phyloP scores from a whole-genome alignment of 2,113 vertebrate genomes.

The Malurus melanocephalus region DNA sequence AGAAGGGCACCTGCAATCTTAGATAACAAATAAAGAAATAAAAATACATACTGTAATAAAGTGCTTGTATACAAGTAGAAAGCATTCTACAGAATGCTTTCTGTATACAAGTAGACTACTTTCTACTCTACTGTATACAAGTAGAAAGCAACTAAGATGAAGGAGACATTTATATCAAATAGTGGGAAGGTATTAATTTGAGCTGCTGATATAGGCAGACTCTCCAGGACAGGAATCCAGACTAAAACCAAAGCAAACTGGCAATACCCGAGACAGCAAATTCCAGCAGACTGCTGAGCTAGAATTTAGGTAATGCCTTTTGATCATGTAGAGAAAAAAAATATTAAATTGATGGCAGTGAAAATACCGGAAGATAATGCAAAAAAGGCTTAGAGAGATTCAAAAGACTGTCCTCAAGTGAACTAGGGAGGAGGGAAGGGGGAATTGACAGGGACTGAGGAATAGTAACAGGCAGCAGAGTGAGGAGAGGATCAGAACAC shows the following conservation, averaged over 20 bases:
- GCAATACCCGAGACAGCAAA: background rate
- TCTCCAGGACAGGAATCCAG: background rate
- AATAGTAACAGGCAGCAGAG: background rate
- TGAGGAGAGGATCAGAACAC: background rate
- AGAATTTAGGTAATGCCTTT: constrained; percentile 13
- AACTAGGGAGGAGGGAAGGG: background rate
- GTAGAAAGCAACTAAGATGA: background rate
- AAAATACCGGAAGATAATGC: background rate
- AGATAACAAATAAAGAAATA: background rate
- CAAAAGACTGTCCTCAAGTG: background rate
- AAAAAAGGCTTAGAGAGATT: background rate
- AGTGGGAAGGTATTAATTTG: background rate
- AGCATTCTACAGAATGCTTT: background rate
- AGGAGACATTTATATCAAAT: background rate
- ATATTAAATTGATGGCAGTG: background rate
- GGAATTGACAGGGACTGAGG: background rate
- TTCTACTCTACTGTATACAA: background rate
- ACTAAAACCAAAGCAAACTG: background rate
- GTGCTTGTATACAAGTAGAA: background rate
- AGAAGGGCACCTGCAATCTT: background rate
- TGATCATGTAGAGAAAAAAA: background rate
- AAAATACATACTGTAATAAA: background rate
- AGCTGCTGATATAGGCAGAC: background rate
- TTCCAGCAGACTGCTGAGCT: background rate
- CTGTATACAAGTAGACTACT: too few relatives aligned